Evolutionary conservation across 2,113 vertebrate species (phyloP).

Genomic region (Gobiocypris rarus): DNA sequence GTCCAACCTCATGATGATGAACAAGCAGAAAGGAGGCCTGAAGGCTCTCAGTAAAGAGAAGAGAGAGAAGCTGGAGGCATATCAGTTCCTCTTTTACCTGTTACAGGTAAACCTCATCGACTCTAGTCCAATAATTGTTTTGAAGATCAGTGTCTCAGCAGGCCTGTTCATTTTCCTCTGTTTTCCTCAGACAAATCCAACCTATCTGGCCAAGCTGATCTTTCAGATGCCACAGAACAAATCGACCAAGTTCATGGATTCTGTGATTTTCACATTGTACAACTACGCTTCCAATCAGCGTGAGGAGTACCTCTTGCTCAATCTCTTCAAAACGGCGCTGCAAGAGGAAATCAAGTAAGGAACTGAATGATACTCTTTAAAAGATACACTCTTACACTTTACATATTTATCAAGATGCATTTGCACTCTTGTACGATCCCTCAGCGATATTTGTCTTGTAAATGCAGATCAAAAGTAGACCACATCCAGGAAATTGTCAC

Average conservation of each 20-base stretch:
- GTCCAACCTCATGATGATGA: conserved; percentile 97
- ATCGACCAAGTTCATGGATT: conserved; percentile 99
- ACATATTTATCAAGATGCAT: not conserved
- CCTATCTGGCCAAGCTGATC: conserved; percentile 96
- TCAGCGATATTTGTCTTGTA: not conserved
- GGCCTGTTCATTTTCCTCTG: not conserved
- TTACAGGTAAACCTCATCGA: conserved; percentile 80
- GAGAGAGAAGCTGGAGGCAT: conserved; percentile 92
- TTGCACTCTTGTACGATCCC: not conserved
- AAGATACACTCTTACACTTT: not conserved
- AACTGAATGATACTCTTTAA: not conserved
- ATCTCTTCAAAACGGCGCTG: conserved; percentile 94
- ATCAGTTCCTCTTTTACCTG: conserved; percentile 94
- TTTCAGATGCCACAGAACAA: conserved; percentile 99
- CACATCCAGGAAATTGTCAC: conserved; percentile 98
- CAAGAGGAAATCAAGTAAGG: conserved; percentile 98
- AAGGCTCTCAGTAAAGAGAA: conserved; percentile 99
- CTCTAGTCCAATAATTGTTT: not conserved
- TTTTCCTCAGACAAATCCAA: conserved; percentile 89
- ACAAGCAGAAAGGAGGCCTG: conserved; percentile 93
- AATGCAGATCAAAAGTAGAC: conserved; percentile 92
- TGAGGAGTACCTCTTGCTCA: conserved; percentile 93
- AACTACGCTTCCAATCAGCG: conserved; percentile 98
- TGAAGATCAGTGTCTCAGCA: not conserved
- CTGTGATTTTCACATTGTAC: conserved; percentile 97